Evolutionary conservation across 2,888 invertebrate species (phyloP).

Genomic region (Bruchidius siliquastri): DNA sequence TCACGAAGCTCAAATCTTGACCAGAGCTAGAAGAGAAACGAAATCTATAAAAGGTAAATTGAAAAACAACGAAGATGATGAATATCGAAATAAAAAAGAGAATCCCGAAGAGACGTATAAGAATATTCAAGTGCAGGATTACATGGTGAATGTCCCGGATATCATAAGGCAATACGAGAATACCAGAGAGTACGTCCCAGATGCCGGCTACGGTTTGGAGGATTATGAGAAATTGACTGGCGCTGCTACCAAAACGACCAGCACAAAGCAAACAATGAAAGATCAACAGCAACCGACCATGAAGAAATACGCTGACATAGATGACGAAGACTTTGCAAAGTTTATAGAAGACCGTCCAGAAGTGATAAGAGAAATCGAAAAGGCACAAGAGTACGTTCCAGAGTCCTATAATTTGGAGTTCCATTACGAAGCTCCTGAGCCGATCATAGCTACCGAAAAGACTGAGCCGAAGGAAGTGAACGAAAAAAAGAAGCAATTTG

Average conservation of each 20-base stretch:
- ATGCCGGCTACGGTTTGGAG: neutral
- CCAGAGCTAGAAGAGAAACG: slow-evolving; percentile 1
- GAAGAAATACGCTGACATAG: slow-evolving; percentile 1
- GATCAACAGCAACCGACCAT: neutral
- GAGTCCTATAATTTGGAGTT: slow-evolving; percentile 30
- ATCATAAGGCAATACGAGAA: slow-evolving; percentile 1
- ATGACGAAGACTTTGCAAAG: neutral
- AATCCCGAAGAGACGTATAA: neutral
- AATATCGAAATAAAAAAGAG: slow-evolving; percentile 5
- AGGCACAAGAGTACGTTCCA: slow-evolving; percentile 14
- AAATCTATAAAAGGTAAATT: neutral
- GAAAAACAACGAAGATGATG: slow-evolving; percentile 1
- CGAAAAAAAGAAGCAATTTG: neutral
- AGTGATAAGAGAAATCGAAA: slow-evolving; percentile 1
- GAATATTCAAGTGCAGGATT: neutral
- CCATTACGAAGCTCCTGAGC: slow-evolving; percentile 19
- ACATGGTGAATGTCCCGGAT: neutral
- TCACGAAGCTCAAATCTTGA: neutral
- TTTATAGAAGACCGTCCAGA: slow-evolving; percentile 1
- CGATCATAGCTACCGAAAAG: slow-evolving; percentile 18
- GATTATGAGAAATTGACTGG: neutral
- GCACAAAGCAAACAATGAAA: neutral
- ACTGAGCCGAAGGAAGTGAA: slow-evolving; percentile 1
- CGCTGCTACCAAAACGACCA: neutral
- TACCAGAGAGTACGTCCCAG: neutral